Evolutionary conservation across 2,797 vertebrate species (phyloP).

Genomic region (Pyrocephalus nanus): DNA sequence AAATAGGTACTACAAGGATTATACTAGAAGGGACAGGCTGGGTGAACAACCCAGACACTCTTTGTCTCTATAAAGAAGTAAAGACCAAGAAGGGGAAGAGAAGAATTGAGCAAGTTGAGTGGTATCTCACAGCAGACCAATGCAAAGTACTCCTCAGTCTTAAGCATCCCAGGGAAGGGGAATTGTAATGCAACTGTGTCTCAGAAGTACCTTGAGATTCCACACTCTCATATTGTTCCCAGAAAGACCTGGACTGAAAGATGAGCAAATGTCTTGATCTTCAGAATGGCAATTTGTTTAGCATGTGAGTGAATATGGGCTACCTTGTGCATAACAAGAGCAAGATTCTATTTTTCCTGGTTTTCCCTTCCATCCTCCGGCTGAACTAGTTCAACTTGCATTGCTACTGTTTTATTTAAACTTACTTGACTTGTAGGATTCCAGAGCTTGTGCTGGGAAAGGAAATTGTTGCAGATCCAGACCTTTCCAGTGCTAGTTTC

Average conservation of each 20-base stretch:
- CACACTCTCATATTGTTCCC: background rate
- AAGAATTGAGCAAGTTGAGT: background rate
- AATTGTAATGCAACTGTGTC: background rate
- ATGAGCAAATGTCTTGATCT: background rate
- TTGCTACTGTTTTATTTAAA: background rate
- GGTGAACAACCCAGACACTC: background rate
- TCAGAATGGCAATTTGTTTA: background rate
- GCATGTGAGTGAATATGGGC: background rate
- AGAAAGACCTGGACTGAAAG: background rate
- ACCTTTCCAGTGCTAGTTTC: background rate
- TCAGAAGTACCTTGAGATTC: background rate
- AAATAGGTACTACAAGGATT: background rate
- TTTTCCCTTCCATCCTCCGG: background rate
- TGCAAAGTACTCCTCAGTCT: background rate
- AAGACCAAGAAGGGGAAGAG: background rate
- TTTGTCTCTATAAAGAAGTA: background rate
- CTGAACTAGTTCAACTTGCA: background rate
- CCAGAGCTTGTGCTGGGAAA: background rate
- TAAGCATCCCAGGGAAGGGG: background rate
- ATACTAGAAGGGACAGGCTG: background rate
- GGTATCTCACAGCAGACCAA: background rate
- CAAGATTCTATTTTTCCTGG: background rate
- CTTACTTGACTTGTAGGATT: background rate
- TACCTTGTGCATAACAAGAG: background rate
- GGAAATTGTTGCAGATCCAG: background rate